A percentile compares a stretch with the other conserved stretches of the same genome.
These are phyloP conservation scores for Cariama cristata DNA, from an alignment of 2,113 vertebrate species.

Conservation along the genomic window DNA sequence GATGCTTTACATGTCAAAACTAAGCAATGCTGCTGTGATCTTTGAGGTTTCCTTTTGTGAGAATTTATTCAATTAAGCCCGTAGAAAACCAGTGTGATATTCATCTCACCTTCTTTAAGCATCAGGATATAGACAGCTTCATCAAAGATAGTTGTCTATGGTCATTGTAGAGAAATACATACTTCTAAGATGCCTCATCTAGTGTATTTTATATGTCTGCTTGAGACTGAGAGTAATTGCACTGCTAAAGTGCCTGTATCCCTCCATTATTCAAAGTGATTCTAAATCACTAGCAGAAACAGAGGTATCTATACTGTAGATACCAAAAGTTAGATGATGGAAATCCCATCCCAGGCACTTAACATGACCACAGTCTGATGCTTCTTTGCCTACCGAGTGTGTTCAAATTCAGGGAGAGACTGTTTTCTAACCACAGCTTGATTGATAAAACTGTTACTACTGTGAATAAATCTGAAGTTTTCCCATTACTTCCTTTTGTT, in stretches of 20 bases:
- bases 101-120: neutral
- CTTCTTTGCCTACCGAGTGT: neutral
- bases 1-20: neutral
- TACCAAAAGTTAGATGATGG: neutral
- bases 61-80: neutral
- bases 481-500: neutral
- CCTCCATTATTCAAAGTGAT: neutral
- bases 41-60: neutral
- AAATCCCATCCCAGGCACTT: neutral
- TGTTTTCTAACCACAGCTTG: neutral
- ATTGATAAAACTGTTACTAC: neutral
- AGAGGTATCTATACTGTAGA: neutral
- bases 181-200: neutral
- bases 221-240: neutral
- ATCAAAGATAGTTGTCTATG: neutral
- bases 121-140: neutral
- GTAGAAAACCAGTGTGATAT: neutral
- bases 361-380: neutral
- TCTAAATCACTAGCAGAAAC: neutral
- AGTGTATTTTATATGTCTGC: neutral
- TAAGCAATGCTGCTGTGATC: neutral
- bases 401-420: neutral
- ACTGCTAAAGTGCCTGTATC: neutral
- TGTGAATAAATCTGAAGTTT: neutral
- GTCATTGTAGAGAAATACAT: neutral